These are phyloP conservation scores for Cabera pusaria DNA, from an alignment of 2,888 invertebrate species.

Conservation along the genomic window DNA sequence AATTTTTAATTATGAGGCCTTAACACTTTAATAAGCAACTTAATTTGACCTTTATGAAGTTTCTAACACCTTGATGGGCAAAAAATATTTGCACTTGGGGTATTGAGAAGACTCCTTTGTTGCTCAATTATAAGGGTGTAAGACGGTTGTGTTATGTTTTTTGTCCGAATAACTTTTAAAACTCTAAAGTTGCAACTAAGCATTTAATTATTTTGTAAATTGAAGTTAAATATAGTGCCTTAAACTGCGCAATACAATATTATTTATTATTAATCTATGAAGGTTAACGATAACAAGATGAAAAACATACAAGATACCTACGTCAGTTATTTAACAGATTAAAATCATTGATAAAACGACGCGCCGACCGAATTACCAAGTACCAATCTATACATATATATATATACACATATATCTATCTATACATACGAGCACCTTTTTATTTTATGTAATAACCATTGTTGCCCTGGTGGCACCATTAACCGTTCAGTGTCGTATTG, in stretches of 20 bases:
- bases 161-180: no score
- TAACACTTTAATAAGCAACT: constrained; percentile 52
- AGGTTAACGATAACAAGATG: constrained; percentile 25
- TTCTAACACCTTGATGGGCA: constrained; percentile 63
- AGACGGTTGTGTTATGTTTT: constrained; percentile 5
- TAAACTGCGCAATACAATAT: no score
- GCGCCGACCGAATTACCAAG: no score
- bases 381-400: no score
- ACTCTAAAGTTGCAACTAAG: no score
- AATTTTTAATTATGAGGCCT: constrained; percentile 70
- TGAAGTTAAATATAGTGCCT: no score
- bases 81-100: constrained; percentile 52
- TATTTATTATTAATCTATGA: constrained; percentile 22
- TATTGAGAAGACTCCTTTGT: constrained; percentile 35
- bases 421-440: no score
- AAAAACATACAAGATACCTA: neutral
- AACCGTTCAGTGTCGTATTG: constrained; percentile 26
- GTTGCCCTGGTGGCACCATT: constrained; percentile 31
- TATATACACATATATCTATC: no score
- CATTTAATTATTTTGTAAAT: no score
- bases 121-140: constrained; percentile 39
- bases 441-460: constrained; percentile 21
- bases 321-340: constrained; percentile 11
- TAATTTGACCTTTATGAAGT: constrained; percentile 54
- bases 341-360: constrained; percentile 1